Conservation (phyloP, 2,797 vertebrate genomes). For the Pseudomugil gertrudae region DNA sequence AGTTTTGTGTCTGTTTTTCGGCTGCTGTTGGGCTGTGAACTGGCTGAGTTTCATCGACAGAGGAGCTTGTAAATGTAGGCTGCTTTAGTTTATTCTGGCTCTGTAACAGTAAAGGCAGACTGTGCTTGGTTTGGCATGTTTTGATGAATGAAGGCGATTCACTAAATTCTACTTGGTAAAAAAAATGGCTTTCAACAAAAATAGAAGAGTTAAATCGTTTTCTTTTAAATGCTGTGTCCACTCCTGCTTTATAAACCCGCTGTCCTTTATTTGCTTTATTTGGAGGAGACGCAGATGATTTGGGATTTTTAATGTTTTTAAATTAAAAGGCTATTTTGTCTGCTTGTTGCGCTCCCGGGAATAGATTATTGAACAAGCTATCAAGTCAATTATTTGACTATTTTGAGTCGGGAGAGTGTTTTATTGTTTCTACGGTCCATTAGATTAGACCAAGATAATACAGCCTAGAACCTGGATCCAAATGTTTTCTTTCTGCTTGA, state of each 20-base stretch:
- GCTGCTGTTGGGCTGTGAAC: neutral
- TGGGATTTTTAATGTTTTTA: neutral
- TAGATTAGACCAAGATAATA: slow-evolving; percentile 53
- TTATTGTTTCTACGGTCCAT: slow-evolving; percentile 59
- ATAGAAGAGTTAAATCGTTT: slow-evolving; percentile 2
- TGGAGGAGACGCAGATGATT: slow-evolving; percentile 17
- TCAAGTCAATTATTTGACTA: slow-evolving; percentile 50
- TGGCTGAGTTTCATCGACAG: slow-evolving; percentile 9
- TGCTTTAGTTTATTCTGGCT: slow-evolving; percentile 36
- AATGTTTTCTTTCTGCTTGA: slow-evolving; percentile 48
- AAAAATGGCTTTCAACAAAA: slow-evolving; percentile 16
- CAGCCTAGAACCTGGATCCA: slow-evolving; percentile 34
- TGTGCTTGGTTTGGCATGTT: slow-evolving; percentile 9
- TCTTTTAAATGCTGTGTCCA: slow-evolving; percentile 47
- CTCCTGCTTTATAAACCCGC: slow-evolving; percentile 14
- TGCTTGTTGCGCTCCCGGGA: slow-evolving; percentile 34
- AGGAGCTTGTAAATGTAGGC: slow-evolving; percentile 12
- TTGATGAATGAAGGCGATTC: slow-evolving; percentile 31
- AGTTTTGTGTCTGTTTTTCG: slow-evolving; percentile 31
- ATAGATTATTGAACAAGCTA: slow-evolving; percentile 58
- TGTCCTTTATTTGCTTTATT: slow-evolving; percentile 15
- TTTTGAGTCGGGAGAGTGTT: slow-evolving; percentile 43
- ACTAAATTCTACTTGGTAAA: neutral
- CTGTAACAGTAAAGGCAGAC: slow-evolving; percentile 24
- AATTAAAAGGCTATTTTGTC: slow-evolving; percentile 1